Base-by-base conservation (phyloP, 2,888 invertebrate species). In the Rhimphoctona megacephalus region DNA sequence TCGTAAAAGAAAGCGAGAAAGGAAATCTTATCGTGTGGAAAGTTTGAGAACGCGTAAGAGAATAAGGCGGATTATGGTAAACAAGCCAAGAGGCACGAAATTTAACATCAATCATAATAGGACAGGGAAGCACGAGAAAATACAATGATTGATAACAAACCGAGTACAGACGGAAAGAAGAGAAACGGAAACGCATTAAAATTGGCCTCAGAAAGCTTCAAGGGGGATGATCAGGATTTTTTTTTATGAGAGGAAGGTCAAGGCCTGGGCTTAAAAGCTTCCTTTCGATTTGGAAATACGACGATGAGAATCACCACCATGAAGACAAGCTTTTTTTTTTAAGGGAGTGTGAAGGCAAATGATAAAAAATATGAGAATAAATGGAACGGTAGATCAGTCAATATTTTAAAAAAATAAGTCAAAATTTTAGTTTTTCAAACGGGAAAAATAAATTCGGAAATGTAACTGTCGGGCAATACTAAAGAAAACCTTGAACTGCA, bases 21-120 rank as follows among this genome's bases (percentile, higher is more conserved):
- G n/a, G n/a, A 77, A 76, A 66, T 77, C 77, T 77, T 46, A 66
- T 77, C 66, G 77, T 46, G 49, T n/a, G 77, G 66, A 77, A 77
- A 77, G 66, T 66, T 77, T 46, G 46, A 8, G 33, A 49, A 49
- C 7, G 30, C 33, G n/a, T 36, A 36, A 54, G 54, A 54, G 77
- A 66, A 77, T 66, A 46, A 33, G 46, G 66, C 25, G 57, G 66
- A 77, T 77, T 77, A 66, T 77, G 77, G 46, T 76, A 76, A 76
- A 64, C 61, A 77, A 46, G 36, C 43, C 43, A 64, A 39, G 61
- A 61, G 61, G 19, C 46, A 64, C 43, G 76, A 76, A 77, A 77
- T 77, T 64, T 66, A 46, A 66, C 77, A 77, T 77, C 66, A 77
- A 66, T 77, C 66, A 66, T 66, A n/a, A 66, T 46, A 22, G 66